Evolutionary conservation across 2,797 vertebrate species (phyloP).

Genomic region (Oreonectes daqikongensis): DNA sequence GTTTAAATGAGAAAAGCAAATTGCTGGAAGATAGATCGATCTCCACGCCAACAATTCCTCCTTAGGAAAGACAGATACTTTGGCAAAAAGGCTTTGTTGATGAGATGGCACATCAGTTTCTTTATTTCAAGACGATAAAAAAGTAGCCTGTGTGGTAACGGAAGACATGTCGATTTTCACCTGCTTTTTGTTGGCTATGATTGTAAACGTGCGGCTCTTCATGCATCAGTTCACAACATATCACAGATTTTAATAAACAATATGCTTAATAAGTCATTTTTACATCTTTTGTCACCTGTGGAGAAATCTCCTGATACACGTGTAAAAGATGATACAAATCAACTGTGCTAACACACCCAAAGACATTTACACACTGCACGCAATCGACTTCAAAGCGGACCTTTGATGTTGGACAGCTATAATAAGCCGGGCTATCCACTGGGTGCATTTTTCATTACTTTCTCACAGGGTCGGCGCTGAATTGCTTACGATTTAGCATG

Average conservation of each 20-base stretch:
- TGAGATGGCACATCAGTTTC: slow-evolving; percentile 1
- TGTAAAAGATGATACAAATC: background rate
- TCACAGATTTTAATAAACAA: no score
- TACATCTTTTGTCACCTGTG: background rate
- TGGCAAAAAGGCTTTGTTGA: slow-evolving; percentile 18
- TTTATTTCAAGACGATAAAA: slow-evolving; percentile 23
- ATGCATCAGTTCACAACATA: background rate
- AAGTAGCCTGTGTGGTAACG: background rate
- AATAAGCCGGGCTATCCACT: slow-evolving; percentile 69
- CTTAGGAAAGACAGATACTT: background rate
- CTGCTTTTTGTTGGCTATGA: no score
- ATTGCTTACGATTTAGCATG: slow-evolving; percentile 44
- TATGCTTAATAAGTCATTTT: background rate
- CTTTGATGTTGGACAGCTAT: slow-evolving; percentile 71
- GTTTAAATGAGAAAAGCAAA: slow-evolving; percentile 57
- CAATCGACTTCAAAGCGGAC: slow-evolving; percentile 62
- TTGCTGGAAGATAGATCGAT: slow-evolving; percentile 33
- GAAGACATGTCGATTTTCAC: background rate
- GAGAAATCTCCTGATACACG: background rate
- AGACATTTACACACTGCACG: background rate
- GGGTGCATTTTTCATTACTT: slow-evolving; percentile 63
- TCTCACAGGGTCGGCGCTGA: slow-evolving; percentile 59
- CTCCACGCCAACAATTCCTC: background rate
- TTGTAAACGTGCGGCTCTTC: no score
- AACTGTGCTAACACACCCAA: background rate